Base-by-base conservation (phyloP, 2,888 invertebrate species). In the Kryphioiulus occultus region DNA sequence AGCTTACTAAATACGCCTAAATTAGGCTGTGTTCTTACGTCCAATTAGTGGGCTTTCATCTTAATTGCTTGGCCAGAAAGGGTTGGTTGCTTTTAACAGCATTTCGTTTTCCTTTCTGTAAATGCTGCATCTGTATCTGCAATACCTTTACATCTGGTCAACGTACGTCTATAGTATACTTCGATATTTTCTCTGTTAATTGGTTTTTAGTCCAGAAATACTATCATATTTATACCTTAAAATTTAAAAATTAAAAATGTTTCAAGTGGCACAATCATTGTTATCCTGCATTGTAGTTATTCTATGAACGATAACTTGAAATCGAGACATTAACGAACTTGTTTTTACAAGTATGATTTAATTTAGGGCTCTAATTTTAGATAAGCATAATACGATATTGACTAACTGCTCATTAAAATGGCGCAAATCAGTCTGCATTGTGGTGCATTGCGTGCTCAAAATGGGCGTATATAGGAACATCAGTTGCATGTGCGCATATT, bases 391-490 rank as follows among this genome's bases (percentile, higher is more conserved):
- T 68, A 22, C 26, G 26, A 68, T 68, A 68, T 68, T 68, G 68
- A 68, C 22, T 9, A 68, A 68, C 22, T 68, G 68, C 26, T 26
- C 68, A 26, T 68, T 68, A 68, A 26, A 68, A 68, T 22, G 68
- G 68, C 68, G 68, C 68, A 22, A 68, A 68, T 68, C 68, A 68
- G 68, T 68, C 68, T 22, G 22, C 68, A 68, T 26, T 22, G 68
- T 26, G 68, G 22, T 68, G 68, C 68, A 68, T 68, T 68, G 68
- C 68, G 68, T 68, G 68, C 12, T 68, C 68, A 68, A 68, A 2
- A 68, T 68, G 68, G 68, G 68, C 22, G 68, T 22, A 68, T 68
- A 26, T 7, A 35, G n/a, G 19, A 53, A 19, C 53, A 19, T 19
- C 1, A 53, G 19, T 59, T 59, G 22, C 26, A 26, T 26, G 68